A percentile compares a stretch with the other conserved stretches of the same genome.
phyloP scores from a whole-genome alignment of 2,113 vertebrate genomes.

The Trinectes maculatus region DNA sequence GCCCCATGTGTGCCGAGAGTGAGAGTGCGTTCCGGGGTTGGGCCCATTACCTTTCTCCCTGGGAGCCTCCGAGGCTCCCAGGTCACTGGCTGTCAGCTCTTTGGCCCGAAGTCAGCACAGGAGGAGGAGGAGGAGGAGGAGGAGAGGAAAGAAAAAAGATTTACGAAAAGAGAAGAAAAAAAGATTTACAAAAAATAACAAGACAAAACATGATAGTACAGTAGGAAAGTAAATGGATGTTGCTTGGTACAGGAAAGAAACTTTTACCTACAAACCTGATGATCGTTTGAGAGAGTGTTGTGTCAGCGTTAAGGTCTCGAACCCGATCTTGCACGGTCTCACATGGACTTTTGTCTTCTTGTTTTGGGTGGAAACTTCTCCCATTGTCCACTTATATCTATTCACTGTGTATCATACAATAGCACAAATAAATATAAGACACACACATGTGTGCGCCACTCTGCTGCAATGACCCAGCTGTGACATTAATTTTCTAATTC shows the following conservation, averaged over 20 bases:
- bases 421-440: no score
- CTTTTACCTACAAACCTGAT: no score
- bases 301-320: no score
- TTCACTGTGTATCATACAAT: not conserved
- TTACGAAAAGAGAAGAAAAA: slow-evolving; percentile 16
- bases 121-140: slow-evolving; percentile 28
- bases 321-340: not conserved
- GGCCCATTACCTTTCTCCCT: slow-evolving; percentile 78
- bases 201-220: slow-evolving; percentile 33
- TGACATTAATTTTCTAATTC: slow-evolving; percentile 80
- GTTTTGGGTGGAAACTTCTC: not conserved
- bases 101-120: slow-evolving; percentile 61
- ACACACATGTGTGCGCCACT: slow-evolving; percentile 45
- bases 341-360: no score
- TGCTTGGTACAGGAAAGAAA: slow-evolving; percentile 10
- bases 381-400: not conserved
- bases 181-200: slow-evolving; percentile 5
- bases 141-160: slow-evolving; percentile 17
- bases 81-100: slow-evolving; percentile 75
- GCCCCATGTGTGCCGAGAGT: slow-evolving; percentile 72
- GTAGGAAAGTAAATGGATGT: slow-evolving; percentile 17
- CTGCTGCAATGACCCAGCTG: slow-evolving; percentile 68
- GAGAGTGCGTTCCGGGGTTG: slow-evolving; percentile 73
- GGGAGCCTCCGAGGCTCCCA: slow-evolving; percentile 67
- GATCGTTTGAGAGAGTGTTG: no score